These are phyloP conservation scores for Apteryx mantelli DNA, from an alignment of 2,113 vertebrate genomes.

Conservation along the genomic window DNA sequence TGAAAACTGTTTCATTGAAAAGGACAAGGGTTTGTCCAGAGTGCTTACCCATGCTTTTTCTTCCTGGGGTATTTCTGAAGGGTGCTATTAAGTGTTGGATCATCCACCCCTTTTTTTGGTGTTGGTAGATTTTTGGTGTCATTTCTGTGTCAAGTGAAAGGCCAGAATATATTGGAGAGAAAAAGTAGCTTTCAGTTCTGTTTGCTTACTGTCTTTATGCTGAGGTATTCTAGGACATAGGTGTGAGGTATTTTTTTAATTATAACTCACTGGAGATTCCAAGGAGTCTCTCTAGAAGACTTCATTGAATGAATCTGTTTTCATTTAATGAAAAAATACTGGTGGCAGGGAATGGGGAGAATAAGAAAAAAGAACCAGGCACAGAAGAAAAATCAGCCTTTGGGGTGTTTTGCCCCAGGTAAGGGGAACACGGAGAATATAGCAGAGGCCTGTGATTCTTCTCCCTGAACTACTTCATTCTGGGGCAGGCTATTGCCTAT, in stretches of 20 bases:
- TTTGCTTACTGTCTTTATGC: neutral
- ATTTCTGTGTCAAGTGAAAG: neutral
- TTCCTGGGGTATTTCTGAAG: neutral
- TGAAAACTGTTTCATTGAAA: neutral
- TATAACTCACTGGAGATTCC: neutral
- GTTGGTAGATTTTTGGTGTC: neutral
- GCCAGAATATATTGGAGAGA: neutral
- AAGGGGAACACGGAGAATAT: fast-evolving
- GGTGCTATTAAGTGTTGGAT: neutral
- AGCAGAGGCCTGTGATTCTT: neutral
- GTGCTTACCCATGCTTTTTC: neutral
- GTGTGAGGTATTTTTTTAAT: neutral
- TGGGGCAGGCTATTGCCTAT: neutral
- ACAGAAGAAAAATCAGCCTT: neutral
- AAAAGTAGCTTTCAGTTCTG: neutral
- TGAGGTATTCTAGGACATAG: neutral
- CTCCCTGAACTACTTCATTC: neutral
- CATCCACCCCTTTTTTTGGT: too few relatives aligned
- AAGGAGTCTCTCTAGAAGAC: neutral
- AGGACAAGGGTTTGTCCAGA: neutral
- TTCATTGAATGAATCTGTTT: neutral
- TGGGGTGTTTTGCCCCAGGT: fast-evolving
- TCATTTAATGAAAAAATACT: neutral
- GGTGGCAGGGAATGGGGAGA: too few relatives aligned
- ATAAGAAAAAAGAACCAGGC: neutral